phyloP scores from a whole-genome alignment of 2,888 invertebrate species.

The Iselma pallidipennis region DNA sequence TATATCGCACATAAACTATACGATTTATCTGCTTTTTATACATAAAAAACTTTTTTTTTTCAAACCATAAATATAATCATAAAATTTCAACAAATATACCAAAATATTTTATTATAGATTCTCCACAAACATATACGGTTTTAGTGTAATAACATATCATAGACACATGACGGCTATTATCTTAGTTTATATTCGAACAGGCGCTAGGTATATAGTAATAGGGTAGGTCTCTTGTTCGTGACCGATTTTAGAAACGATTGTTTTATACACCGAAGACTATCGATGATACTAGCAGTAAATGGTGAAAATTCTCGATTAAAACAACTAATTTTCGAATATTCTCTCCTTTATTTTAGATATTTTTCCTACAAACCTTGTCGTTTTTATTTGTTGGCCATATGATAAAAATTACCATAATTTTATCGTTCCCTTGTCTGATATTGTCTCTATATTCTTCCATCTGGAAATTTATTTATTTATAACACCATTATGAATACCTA shows the following conservation, averaged over 20 bases:
- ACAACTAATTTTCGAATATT: neutral
- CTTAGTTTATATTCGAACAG: neutral
- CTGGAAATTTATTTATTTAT: neutral
- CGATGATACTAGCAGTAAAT: too few species aligned
- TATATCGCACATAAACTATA: neutral
- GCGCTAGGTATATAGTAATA: too few species aligned
- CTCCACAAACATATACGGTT: too few species aligned
- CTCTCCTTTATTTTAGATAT: neutral
- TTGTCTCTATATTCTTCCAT: neutral
- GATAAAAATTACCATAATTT: neutral
- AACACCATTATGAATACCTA: neutral
- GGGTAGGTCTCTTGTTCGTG: neutral
- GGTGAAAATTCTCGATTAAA: too few species aligned
- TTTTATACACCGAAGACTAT: neutral
- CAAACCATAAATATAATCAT: neutral
- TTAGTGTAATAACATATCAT: too few species aligned
- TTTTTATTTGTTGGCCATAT: neutral
- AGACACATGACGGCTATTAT: too few species aligned
- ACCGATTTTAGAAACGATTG: neutral
- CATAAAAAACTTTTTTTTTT: neutral
- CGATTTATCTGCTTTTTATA: neutral
- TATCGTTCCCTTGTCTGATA: neutral
- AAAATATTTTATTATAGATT: too few species aligned
- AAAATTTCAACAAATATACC: too few species aligned
- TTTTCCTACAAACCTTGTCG: neutral